Percentiles rank a stretch among this genome's conserved stretches.
phyloP scores from a whole-genome alignment of 2,888 invertebrate genomes.

The Sinohyriopsis cumingii region DNA sequence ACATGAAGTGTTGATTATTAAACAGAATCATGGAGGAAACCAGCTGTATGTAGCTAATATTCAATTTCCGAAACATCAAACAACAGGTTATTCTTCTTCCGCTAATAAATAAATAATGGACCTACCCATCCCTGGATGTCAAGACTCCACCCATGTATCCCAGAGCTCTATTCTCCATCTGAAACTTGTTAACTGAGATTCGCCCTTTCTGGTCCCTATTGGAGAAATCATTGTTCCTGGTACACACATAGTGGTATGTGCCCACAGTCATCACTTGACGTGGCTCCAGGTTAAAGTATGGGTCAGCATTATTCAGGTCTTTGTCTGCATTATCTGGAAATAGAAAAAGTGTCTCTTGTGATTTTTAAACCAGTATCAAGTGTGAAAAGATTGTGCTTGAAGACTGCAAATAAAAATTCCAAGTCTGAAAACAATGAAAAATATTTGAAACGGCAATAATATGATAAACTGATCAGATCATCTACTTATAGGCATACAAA shows the following conservation, averaged over 20 bases:
- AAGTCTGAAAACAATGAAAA: too few relatives aligned
- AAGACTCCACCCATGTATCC: constrained; percentile 64
- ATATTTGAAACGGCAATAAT: too few relatives aligned
- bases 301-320: constrained; percentile 68
- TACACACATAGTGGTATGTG: constrained; percentile 68
- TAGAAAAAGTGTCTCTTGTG: background rate
- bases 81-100: too few relatives aligned
- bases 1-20: too few relatives aligned
- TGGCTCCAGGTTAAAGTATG: constrained; percentile 70
- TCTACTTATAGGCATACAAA: too few relatives aligned
- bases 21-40: too few relatives aligned
- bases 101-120: too few relatives aligned
- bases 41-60: too few relatives aligned
- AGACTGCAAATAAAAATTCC: too few relatives aligned
- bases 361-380: background rate
- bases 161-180: constrained; percentile 42
- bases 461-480: too few relatives aligned
- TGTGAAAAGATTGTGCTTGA: background rate
- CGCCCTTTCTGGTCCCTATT: constrained; percentile 71
- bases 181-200: constrained; percentile 47
- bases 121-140: too few relatives aligned
- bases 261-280: constrained; percentile 57
- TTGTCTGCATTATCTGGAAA: constrained; percentile 60
- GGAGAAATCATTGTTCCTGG: constrained; percentile 71
- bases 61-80: too few relatives aligned